Evolutionary conservation across 2,797 vertebrate genomes (phyloP).

Genomic region (Scolopax bukidnonensis): DNA sequence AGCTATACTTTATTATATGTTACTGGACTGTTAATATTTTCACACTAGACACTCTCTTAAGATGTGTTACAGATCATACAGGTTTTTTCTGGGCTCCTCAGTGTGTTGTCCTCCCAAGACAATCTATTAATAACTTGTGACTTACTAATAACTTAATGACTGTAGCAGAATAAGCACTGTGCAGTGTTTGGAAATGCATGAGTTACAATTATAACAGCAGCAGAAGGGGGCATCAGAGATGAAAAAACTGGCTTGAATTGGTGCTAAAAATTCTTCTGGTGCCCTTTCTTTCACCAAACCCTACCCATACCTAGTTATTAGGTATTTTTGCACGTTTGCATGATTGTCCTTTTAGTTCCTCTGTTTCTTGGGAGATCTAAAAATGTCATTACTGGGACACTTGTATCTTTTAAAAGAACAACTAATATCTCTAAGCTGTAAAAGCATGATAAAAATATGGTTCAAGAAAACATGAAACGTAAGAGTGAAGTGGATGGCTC

Average conservation of each 20-base stretch:
- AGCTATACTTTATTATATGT: neutral
- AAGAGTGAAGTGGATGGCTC: neutral
- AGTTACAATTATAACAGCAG: neutral
- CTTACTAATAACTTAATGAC: neutral
- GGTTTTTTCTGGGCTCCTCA: neutral
- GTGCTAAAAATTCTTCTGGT: neutral
- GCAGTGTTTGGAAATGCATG: neutral
- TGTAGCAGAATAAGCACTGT: neutral
- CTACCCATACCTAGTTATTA: neutral
- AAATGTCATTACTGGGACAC: neutral
- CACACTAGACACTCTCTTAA: neutral
- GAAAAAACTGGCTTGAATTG: neutral
- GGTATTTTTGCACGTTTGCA: neutral
- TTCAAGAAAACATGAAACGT: neutral
- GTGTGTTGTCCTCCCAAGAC: neutral
- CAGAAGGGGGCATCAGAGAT: neutral
- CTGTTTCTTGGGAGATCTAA: neutral
- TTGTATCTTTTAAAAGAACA: neutral
- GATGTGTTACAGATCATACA: neutral
- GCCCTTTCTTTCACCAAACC: neutral
- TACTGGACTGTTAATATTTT: neutral
- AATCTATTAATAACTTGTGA: neutral
- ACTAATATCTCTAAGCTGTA: neutral
- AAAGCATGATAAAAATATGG: neutral
- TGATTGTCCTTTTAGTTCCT: neutral